Percentiles rank a stretch among this genome's conserved stretches.
These are phyloP conservation scores for Sinelater perroti DNA, from an alignment of 2,888 invertebrate species.

Conservation along the genomic window DNA sequence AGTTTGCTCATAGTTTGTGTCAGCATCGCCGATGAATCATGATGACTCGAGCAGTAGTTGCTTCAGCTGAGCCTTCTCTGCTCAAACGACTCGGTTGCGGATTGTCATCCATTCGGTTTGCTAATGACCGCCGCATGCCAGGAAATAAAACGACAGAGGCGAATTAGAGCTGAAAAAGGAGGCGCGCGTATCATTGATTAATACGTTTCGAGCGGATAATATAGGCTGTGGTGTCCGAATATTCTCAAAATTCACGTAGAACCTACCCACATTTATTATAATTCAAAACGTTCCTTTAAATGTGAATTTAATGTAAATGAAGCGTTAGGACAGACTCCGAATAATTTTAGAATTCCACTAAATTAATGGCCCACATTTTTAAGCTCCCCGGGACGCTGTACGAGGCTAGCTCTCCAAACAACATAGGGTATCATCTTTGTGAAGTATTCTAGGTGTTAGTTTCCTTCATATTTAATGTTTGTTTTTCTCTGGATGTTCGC, in stretches of 20 bases:
- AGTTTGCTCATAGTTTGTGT: neutral
- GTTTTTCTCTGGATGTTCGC: conserved; percentile 32
- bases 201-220: conserved; percentile 25
- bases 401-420: conserved; percentile 37
- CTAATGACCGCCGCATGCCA: conserved; percentile 1
- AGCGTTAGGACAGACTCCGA: conserved; percentile 35
- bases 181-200: conserved; percentile 24
- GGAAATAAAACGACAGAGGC: conserved; percentile 12
- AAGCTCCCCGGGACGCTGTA: conserved; percentile 42
- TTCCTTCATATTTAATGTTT: conserved; percentile 39
- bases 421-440: conserved; percentile 41
- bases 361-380: conserved; percentile 44
- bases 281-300: conserved; percentile 40
- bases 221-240: conserved; percentile 18
- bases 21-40: neutral
- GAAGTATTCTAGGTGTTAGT: conserved; percentile 37
- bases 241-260: conserved; percentile 33
- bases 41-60: neutral
- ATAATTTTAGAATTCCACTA: conserved; percentile 37
- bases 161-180: conserved; percentile 4
- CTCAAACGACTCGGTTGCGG: neutral
- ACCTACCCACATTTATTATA: conserved; percentile 38
- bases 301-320: conserved; percentile 45
- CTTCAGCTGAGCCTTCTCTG: neutral
- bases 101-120: conserved; percentile 9